Conservation (phyloP, 2,797 vertebrate genomes). For the Muscicapa comitata region DNA sequence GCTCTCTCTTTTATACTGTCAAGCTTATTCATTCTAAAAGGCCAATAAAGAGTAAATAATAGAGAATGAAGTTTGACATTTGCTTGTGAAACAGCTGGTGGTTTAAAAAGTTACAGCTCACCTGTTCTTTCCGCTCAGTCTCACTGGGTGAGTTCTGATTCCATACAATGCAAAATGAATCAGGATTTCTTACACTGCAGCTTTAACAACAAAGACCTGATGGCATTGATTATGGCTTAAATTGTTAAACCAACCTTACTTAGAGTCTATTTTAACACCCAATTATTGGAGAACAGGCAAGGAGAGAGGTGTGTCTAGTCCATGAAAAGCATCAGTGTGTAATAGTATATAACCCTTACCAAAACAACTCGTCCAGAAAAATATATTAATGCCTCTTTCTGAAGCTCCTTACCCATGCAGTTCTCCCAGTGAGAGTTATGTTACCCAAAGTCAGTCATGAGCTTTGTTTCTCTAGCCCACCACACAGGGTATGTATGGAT, state of each 20-base stretch:
- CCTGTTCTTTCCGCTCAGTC: background rate
- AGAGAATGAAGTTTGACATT: constrained; percentile 20
- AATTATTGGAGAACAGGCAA: background rate
- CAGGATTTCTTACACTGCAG: background rate
- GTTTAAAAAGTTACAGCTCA: background rate
- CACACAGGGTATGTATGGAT: background rate
- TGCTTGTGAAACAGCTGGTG: background rate
- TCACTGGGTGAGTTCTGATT: background rate
- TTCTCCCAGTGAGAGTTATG: background rate
- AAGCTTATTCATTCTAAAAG: constrained; percentile 11
- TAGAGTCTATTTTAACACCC: background rate
- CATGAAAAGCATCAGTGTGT: background rate
- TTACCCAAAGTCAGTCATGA: background rate
- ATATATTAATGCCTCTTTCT: background rate
- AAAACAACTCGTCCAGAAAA: background rate
- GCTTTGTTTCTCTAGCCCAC: background rate
- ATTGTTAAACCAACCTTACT: background rate
- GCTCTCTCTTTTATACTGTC: background rate
- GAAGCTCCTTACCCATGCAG: background rate
- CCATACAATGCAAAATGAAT: background rate
- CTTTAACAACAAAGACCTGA: background rate
- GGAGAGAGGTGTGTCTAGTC: background rate
- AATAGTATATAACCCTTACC: background rate
- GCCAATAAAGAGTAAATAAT: constrained; percentile 28
- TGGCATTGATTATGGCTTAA: background rate